Evolutionary conservation across 2,797 vertebrate species (phyloP), one percentile per base, ranked within the genome.

Genomic region (Phoebastria nigripes): DNA sequence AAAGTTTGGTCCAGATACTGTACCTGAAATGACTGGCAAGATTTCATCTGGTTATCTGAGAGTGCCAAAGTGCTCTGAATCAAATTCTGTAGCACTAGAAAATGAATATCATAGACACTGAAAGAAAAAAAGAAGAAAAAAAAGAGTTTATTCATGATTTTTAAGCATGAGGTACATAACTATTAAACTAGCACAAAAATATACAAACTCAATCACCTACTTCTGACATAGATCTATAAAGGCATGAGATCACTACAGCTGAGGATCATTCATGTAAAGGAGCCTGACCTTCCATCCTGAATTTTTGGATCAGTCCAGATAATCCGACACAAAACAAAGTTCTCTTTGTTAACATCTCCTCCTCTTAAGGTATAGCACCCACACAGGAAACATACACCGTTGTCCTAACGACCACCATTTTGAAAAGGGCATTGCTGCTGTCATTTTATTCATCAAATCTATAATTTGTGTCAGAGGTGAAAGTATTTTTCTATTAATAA

Each of bases 31-130:
- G 99, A 99, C 86, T 98, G 98, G 91, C 97, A 99, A 82, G 98
- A 98, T 96, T 99, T 99, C 99, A 99, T 99, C 97, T 99, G 99
- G 82, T 94, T 97, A 97, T 99, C 99, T 4, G 98, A 99, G 95
- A 99, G 99, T 54, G 98, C 99, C 97, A 99, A 82, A 0, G 99
- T 99, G 97, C 99, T 99, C 98, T 99, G 99, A 97, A 99, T 99
- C 95, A 99, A 96, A 95, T 99, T 99, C 95, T 99, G 98, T 12
- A 99, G 97, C 87, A 99, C 99, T 11, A 99, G 97, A 39, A 98
- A 96, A 94, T 99, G 98, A 94, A 99, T 99, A 93, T 99, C 99
- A 4, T 98, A 98, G 42, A 97, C 90, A 80, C 99, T 99, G 96
- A 26, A 97, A 97, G 61, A 63, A 88, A 90, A 93, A 71, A 39